These are phyloP conservation scores for Carlito syrichta DNA, from an alignment of 2,113 vertebrate species.

Conservation along the genomic window DNA sequence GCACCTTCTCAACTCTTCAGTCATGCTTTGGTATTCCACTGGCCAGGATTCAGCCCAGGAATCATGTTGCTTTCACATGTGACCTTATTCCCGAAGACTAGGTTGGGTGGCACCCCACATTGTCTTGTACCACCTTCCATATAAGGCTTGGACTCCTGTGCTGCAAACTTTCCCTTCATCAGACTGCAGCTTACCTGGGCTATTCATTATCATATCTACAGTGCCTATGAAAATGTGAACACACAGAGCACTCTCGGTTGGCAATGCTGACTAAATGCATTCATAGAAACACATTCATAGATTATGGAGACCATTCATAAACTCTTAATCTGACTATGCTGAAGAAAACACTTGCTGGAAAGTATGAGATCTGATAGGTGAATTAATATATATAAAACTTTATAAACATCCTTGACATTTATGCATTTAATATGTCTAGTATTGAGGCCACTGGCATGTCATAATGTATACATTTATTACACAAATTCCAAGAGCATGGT, in stretches of 20 bases:
- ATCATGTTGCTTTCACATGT: fast-evolving
- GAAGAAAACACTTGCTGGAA: neutral
- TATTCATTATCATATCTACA: fast-evolving
- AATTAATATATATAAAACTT: neutral
- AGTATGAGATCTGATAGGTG: neutral
- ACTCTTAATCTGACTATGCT: fast-evolving
- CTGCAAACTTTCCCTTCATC: fast-evolving
- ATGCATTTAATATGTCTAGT: neutral
- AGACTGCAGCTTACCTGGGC: fast-evolving
- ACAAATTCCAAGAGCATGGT: neutral
- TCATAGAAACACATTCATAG: neutral
- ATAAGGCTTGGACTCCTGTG: fast-evolving
- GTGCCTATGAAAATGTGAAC: fast-evolving
- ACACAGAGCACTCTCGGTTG: fast-evolving
- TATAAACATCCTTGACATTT: fast-evolving
- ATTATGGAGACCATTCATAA: fast-evolving
- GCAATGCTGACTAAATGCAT: fast-evolving
- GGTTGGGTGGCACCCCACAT: fast-evolving
- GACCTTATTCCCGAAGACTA: neutral
- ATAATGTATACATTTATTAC: neutral
- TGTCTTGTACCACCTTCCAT: neutral
- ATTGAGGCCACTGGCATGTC: fast-evolving
- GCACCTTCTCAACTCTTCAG: too few species aligned
- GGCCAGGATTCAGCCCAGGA: fast-evolving
- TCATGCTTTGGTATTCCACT: neutral